Percentiles rank a stretch among this genome's conserved stretches.
Evolutionary conservation across 1,140 invertebrate genomes (phyloP).

Genomic region (Nasonia longicornis): DNA sequence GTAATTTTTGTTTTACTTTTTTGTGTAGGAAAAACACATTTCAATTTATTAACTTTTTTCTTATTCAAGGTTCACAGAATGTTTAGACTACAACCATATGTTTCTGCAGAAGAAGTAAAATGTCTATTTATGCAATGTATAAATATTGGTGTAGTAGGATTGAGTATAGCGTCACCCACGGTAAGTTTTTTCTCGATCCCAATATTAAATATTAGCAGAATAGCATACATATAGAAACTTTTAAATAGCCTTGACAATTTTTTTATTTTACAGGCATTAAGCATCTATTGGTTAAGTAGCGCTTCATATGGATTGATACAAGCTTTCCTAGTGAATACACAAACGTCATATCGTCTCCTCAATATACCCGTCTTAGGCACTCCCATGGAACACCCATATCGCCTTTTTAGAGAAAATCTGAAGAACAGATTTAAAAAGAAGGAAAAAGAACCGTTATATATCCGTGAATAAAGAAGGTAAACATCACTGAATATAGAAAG

Average conservation of each 20-base stretch:
- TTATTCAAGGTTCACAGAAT: constrained; percentile 37
- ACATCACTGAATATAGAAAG: no score
- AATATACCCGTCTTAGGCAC: background rate
- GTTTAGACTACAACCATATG: constrained; percentile 16
- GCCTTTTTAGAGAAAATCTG: background rate
- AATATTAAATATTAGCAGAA: no score
- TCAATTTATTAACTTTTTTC: background rate
- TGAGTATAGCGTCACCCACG: constrained; percentile 38
- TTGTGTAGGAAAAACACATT: background rate
- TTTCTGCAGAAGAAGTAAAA: constrained; percentile 38
- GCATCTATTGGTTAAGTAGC: constrained; percentile 22
- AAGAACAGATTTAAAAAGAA: background rate
- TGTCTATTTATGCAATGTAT: constrained; percentile 28
- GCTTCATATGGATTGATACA: constrained; percentile 12
- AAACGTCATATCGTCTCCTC: background rate
- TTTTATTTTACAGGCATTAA: constrained; percentile 19
- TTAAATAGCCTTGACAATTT: background rate
- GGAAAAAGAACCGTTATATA: background rate
- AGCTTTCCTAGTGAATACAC: constrained; percentile 6
- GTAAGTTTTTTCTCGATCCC: background rate
- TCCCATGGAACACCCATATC: background rate
- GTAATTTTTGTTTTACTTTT: constrained; percentile 58
- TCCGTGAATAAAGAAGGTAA: background rate
- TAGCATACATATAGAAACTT: no score
- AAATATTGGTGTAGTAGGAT: background rate